Evolutionary conservation across 2,888 invertebrate genomes (phyloP), one percentile per base, ranked within the genome.

Genomic region (Macroteleia sp.): DNA sequence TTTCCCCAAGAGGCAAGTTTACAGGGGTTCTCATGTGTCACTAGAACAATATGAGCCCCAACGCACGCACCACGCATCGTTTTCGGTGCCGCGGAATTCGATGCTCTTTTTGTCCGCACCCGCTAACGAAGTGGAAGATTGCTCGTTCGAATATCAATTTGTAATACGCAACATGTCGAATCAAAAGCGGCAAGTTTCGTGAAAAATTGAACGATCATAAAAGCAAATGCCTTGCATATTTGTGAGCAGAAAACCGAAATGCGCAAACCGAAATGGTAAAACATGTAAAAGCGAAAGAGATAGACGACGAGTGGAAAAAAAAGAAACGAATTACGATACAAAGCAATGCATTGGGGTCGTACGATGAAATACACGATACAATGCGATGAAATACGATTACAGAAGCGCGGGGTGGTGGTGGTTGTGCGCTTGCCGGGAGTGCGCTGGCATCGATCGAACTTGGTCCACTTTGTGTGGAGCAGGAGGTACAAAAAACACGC

Each of bases 261-360:
- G 52, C 46, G 41, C 30, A 74, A 74, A 48, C 50, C 57, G 66
- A 81, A 67, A 69, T 57, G 36, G 41, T 48, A 34, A 67, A 52
- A 50, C 66, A 62, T 48, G 50, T 48, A 61, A 59, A 52, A 36
- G 52, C 56, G 39, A 54, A n/a, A 71, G 42, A 69, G 42, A 61
- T 20, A 10, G 61, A 20, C 44, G 34, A 36, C 2, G 64, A 34
- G 16, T 34, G 54, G 42, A 64, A 66, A 77, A n/a, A 64, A 69
- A 74, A 69, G 28, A 79, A 73, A 69, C 77, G 78, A 78, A 82
- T 81, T 82, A 81, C 82, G 78, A 83, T 82, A 82, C 82, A 80
- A 82, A 82, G 80, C 77, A 74, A 81, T 81, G 83, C 77, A 79
- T 78, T 76, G 77, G 71, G 77, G 76, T 76, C 77, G 81, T 78